phyloP scores from a whole-genome alignment of 1,140 invertebrate species.

The Drosophila carrolli region DNA sequence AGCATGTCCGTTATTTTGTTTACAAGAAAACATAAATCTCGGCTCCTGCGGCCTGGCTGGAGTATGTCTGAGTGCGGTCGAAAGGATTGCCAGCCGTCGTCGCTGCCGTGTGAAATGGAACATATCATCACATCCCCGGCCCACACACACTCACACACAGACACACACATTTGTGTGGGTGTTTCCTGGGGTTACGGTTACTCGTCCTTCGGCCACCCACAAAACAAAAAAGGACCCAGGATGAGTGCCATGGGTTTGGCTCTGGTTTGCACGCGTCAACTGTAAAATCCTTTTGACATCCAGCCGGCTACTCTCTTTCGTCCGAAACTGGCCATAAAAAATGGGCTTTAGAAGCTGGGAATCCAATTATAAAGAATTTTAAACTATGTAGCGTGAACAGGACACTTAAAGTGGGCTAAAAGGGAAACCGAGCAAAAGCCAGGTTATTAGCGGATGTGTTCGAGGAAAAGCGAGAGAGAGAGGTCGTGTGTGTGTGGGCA shows the following conservation, averaged over 20 bases:
- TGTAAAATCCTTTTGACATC: conserved; percentile 82
- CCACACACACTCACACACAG: background rate
- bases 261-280: conserved; percentile 81
- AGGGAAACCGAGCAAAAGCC: conserved; percentile 45
- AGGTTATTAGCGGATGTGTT: conserved; percentile 75
- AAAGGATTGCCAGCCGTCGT: conserved; percentile 63
- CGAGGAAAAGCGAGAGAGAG: background rate
- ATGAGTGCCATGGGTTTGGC: conserved; percentile 13
- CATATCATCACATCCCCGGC: conserved; percentile 72
- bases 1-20: conserved; percentile 81
- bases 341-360: conserved; percentile 72
- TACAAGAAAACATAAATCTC: conserved; percentile 83
- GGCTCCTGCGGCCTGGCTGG: conserved; percentile 32
- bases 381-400: conserved; percentile 80
- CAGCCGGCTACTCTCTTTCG: conserved; percentile 47
- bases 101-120: conserved; percentile 79
- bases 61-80: conserved; percentile 71
- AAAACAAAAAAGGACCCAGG: conserved; percentile 20
- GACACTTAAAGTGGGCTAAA: conserved; percentile 70
- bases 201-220: conserved; percentile 1
- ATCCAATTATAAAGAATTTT: conserved; percentile 82
- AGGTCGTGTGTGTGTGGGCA: conserved; percentile 47
- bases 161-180: conserved; percentile 48
- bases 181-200: conserved; percentile 33
- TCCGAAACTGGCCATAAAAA: conserved; percentile 67